phyloP scores from a whole-genome alignment of 2,113 vertebrate species.

The Neopipo cinnamomea region DNA sequence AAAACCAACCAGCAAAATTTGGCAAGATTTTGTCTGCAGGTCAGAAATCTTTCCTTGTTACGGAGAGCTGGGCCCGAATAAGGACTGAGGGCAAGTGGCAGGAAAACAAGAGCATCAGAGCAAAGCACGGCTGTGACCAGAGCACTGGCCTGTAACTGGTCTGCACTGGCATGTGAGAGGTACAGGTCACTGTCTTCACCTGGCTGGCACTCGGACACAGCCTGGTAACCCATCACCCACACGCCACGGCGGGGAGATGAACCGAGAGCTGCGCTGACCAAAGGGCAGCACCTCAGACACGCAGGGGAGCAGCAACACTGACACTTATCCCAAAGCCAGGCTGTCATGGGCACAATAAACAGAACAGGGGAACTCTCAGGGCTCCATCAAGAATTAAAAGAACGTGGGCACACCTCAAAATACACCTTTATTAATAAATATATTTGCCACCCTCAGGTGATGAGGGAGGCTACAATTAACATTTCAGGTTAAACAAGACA shows the following conservation, averaged over 20 bases:
- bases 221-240: not conserved
- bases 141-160: not conserved
- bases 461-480: not conserved
- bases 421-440: not conserved
- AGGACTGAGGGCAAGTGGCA: not conserved
- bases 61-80: not conserved
- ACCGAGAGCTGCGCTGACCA: not conserved
- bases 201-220: not conserved
- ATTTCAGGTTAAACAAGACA: not conserved
- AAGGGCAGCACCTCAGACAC: not conserved
- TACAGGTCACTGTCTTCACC: not conserved
- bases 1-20: not conserved
- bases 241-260: accelerated
- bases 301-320: not conserved
- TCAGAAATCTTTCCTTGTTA: not conserved
- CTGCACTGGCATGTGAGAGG: not conserved
- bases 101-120: not conserved
- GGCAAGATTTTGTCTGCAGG: not conserved
- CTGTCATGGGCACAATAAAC: not conserved
- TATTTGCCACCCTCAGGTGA: not conserved
- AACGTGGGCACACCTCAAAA: not conserved
- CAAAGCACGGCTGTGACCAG: not conserved
- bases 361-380: not conserved
- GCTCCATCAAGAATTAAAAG: not conserved
- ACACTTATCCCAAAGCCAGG: not conserved